Percentiles rank a stretch among this genome's conserved stretches.
Evolutionary conservation across 2,888 invertebrate species (phyloP).

Genomic region (Pediacus dermestoides): DNA sequence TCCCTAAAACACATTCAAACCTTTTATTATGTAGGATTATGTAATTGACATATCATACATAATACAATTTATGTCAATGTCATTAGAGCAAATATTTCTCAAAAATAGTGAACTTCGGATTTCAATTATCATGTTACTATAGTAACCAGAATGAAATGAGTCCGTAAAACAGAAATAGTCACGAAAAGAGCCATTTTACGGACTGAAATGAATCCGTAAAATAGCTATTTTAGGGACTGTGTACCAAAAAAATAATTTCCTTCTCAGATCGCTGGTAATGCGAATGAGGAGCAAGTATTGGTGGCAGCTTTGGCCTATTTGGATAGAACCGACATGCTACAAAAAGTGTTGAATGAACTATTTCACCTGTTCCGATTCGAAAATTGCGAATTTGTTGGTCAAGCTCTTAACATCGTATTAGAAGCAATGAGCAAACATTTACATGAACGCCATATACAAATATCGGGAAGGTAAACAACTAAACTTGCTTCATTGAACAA

Average conservation of each 20-base stretch:
- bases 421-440: conserved; percentile 88
- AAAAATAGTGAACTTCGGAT: no score
- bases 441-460: conserved; percentile 85
- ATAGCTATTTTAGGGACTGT: neutral
- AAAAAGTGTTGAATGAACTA: conserved; percentile 84
- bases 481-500: neutral
- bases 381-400: conserved; percentile 70
- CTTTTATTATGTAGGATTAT: no score
- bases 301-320: conserved; percentile 80
- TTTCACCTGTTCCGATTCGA: conserved; percentile 85
- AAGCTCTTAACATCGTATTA: conserved; percentile 76
- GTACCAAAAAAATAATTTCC: neutral
- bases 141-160: no score
- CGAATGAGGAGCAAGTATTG: conserved; percentile 85
- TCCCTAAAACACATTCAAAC: no score
- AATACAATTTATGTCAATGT: no score
- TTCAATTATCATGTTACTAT: no score
- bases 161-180: no score
- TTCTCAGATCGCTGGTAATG: conserved; percentile 81
- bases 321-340: conserved; percentile 78
- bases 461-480: conserved; percentile 71
- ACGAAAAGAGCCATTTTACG: no score
- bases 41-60: no score
- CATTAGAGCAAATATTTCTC: no score
- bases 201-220: no score